Percentiles rank a stretch among this genome's conserved stretches.
Conservation (phyloP, 2,113 vertebrate genomes). For the Coryphaenoides rupestris region DNA sequence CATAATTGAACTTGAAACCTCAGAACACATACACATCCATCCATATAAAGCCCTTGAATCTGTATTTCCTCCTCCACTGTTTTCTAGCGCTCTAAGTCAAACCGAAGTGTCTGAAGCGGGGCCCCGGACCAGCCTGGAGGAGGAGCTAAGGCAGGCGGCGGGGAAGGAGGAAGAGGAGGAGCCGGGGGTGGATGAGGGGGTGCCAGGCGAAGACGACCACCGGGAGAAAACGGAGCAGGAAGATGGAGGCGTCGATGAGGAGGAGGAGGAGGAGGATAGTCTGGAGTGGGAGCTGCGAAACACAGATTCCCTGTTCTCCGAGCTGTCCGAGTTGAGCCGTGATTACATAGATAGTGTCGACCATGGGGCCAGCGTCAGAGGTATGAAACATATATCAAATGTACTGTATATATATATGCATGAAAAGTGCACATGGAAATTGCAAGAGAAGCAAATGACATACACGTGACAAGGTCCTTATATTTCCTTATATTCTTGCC, state of each 20-base stretch:
- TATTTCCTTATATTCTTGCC: neutral
- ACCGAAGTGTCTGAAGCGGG: slow-evolving; percentile 11
- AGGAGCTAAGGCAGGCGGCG: slow-evolving; percentile 35
- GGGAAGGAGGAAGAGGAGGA: slow-evolving; percentile 16
- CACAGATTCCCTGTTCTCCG: slow-evolving; percentile 75
- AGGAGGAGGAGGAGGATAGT: slow-evolving; percentile 56
- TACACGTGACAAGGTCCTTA: neutral
- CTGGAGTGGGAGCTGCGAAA: slow-evolving; percentile 74
- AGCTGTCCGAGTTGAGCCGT: slow-evolving; percentile 73
- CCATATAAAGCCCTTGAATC: too few relatives aligned
- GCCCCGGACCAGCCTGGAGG: slow-evolving; percentile 36
- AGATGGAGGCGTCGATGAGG: slow-evolving; percentile 24
- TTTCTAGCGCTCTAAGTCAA: neutral
- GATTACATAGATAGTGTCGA: slow-evolving; percentile 76
- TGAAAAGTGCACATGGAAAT: neutral
- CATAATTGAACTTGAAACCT: too few relatives aligned
- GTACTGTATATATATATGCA: neutral
- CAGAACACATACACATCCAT: too few relatives aligned
- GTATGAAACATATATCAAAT: slow-evolving; percentile 29
- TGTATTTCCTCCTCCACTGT: too few relatives aligned
- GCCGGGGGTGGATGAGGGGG: neutral
- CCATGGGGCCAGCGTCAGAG: slow-evolving; percentile 70
- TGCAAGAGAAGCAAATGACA: neutral
- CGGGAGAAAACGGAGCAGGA: slow-evolving; percentile 8
- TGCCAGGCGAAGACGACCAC: neutral